Conservation (phyloP, 2,113 vertebrate species). For the Ophthalmolycus amberensis region DNA sequence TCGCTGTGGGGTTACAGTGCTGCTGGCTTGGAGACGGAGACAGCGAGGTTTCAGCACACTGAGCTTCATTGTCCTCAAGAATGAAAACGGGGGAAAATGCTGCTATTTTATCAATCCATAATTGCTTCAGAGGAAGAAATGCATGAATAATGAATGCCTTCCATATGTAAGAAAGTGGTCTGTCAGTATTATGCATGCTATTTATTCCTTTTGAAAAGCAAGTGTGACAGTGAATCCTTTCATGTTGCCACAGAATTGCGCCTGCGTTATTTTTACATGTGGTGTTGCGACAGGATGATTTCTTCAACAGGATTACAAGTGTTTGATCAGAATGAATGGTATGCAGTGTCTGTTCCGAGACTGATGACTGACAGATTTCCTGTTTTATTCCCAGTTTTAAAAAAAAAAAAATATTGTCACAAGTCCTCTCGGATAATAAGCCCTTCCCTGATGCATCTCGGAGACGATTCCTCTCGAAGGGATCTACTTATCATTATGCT, state of each 20-base stretch:
- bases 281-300: slow-evolving; percentile 17
- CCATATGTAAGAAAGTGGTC: slow-evolving; percentile 26
- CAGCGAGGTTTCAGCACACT: slow-evolving; percentile 23
- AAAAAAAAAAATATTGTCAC: neutral
- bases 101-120: slow-evolving; percentile 4
- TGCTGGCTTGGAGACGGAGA: slow-evolving; percentile 23
- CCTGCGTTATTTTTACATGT: slow-evolving; percentile 50
- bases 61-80: slow-evolving; percentile 28
- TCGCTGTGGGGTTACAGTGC: slow-evolving; percentile 25
- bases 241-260: slow-evolving; percentile 11
- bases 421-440: slow-evolving; percentile 10
- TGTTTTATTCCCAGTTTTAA: neutral
- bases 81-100: neutral
- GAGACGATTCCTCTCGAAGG: neutral
- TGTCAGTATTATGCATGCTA: slow-evolving; percentile 21
- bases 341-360: neutral
- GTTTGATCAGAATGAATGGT: slow-evolving; percentile 39
- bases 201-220: slow-evolving; percentile 44
- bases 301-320: slow-evolving; percentile 1
- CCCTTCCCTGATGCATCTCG: neutral
- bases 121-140: slow-evolving; percentile 1
- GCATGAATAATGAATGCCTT: slow-evolving; percentile 34
- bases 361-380: slow-evolving; percentile 29
- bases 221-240: slow-evolving; percentile 28
- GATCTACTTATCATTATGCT: slow-evolving; percentile 15